Conservation (phyloP, 2,888 invertebrate species). For the Tipula vernalis region DNA sequence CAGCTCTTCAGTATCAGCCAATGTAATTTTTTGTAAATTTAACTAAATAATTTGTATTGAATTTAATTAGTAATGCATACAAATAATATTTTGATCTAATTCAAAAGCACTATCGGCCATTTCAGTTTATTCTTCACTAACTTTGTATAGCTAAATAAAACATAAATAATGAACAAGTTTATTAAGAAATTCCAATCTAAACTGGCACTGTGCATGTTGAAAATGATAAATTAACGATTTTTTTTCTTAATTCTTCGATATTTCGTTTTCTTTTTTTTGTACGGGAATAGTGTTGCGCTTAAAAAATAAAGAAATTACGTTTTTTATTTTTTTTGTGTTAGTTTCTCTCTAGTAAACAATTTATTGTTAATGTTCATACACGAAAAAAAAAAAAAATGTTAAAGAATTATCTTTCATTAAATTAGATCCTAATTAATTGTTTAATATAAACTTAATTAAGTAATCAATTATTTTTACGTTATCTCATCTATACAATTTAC, state of each 20-base stretch:
- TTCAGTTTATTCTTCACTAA: not conserved
- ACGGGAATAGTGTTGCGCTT: not conserved
- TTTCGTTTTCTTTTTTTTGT: not conserved
- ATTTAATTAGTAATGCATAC: too few species aligned
- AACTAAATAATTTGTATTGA: too few species aligned
- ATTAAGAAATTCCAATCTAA: not conserved
- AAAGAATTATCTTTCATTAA: not conserved
- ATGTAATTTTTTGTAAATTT: too few species aligned
- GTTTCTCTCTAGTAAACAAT: not conserved
- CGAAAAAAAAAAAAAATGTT: not conserved
- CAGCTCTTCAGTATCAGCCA: too few species aligned
- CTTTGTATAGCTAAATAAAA: not conserved
- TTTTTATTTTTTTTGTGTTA: not conserved
- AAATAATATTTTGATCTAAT: not conserved
- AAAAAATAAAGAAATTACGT: not conserved
- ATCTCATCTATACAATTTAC: not conserved
- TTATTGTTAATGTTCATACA: not conserved
- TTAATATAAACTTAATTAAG: slow-evolving; percentile 4
- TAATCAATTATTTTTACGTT: not conserved
- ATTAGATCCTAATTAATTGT: not conserved
- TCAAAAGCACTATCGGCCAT: not conserved
- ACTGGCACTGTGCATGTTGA: not conserved
- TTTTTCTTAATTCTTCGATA: not conserved
- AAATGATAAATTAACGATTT: not conserved
- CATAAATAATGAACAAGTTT: not conserved